Base-by-base conservation (phyloP, 2,888 invertebrate genomes). In the Drosophila austrosaltans region DNA sequence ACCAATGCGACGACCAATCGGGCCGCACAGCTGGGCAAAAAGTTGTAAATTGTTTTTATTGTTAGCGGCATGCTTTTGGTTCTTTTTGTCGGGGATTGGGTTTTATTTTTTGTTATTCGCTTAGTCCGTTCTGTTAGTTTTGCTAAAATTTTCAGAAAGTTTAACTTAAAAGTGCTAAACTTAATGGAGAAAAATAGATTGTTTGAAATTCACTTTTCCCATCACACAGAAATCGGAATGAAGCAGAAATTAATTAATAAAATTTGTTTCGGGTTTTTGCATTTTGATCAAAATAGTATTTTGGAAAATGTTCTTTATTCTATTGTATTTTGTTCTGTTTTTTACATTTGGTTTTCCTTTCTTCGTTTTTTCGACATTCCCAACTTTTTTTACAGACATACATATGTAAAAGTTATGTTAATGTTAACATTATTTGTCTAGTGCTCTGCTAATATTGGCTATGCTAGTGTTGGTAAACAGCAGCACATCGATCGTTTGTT, bases 11-110 rank as follows among this genome's bases (percentile, higher is more conserved):
- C 36, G 36, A 36, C 36, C 36, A 36, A 3, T 39, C 48, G 48
- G 25, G 36, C 25, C 25, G 42, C 12, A 39, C 39, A 7, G 40
- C 36, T 39, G 61, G 59, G 48, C 48, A 40, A 42, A 77, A 77
- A 82, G 67, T 84, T 76, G 40, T 72, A 83, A 83, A 81, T 82
- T 86, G 81, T 86, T 86, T 86, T 86, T 81, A 83, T 83, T 78
- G 81, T 69, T 75, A 73, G 57, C 72, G 64, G 69, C 72, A 68
- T 62, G 73, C 54, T 56, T 22, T 42, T 30, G 63, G 30, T 28
- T 56, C 20, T 68, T 40, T 8, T 28, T 48, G 25, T 48, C 48
- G 48, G 36, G 20, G 10, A 16, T 7, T 62, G 44, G 10, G 53
- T 57, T 25, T 20, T 16, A 30, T 20, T 53, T 36, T 40, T 30